phyloP scores from a whole-genome alignment of 1,140 invertebrate genomes.

The Heliothis virescens region DNA sequence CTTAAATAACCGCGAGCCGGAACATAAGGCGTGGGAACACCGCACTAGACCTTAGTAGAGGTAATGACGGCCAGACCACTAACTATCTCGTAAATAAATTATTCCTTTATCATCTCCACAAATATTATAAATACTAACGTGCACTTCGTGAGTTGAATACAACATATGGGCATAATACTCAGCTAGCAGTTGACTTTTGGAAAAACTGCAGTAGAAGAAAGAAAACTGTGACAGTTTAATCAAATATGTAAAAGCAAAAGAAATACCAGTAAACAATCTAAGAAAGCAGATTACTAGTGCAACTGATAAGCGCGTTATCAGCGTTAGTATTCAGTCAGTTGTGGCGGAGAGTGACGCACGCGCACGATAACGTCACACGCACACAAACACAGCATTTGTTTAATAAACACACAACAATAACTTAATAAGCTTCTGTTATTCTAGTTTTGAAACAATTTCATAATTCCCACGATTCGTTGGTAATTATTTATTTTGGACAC shows the following conservation, averaged over 20 bases:
- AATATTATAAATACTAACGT: too few relatives aligned
- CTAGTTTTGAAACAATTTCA: too few relatives aligned
- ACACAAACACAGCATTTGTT: background rate
- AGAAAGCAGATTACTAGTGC: slow-evolving; percentile 38
- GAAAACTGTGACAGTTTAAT: background rate
- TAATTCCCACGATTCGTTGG: too few relatives aligned
- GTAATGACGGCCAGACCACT: too few relatives aligned
- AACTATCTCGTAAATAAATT: too few relatives aligned
- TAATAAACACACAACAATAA: background rate
- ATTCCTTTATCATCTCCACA: too few relatives aligned
- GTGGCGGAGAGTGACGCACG: slow-evolving; percentile 29
- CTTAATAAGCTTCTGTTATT: too few relatives aligned
- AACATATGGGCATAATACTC: too few relatives aligned
- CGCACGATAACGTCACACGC: slow-evolving; percentile 11
- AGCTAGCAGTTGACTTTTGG: too few relatives aligned
- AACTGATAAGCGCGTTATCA: slow-evolving; percentile 35
- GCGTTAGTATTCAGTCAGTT: slow-evolving; percentile 19
- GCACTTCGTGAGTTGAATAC: too few relatives aligned
- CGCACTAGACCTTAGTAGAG: background rate
- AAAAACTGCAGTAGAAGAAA: background rate
- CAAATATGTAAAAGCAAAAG: background rate
- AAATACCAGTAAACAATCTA: slow-evolving; percentile 24
- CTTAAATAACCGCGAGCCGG: slow-evolving; percentile 16
- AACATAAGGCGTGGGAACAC: slow-evolving; percentile 5
- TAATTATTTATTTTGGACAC: too few relatives aligned